Evolutionary conservation across 1,140 invertebrate genomes (phyloP).

Genomic region (Oreohelix idahoensis): DNA sequence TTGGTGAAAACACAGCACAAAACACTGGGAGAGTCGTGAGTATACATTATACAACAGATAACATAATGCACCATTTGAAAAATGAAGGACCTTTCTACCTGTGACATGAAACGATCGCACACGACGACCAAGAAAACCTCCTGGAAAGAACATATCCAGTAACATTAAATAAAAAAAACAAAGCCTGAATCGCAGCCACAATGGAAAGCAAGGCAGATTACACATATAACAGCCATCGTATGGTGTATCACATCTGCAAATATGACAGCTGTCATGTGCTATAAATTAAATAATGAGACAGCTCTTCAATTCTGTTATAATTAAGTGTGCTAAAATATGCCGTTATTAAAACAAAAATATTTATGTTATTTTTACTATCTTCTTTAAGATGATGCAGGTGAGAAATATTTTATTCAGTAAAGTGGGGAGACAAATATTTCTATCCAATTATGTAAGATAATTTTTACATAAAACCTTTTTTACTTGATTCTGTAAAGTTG

Average conservation of each 20-base stretch:
- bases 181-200: neutral
- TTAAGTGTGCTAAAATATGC: too few species aligned
- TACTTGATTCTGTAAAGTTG: too few species aligned
- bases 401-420: too few species aligned
- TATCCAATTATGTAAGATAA: too few species aligned
- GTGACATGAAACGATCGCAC: constrained; percentile 59
- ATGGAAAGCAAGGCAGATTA: neutral
- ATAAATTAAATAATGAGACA: too few species aligned
- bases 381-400: too few species aligned
- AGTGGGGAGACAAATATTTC: too few species aligned
- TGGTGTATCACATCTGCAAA: neutral
- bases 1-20: neutral
- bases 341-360: too few species aligned
- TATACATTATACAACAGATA: constrained; percentile 9
- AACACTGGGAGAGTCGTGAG: neutral
- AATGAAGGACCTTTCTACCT: constrained; percentile 45
- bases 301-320: too few species aligned
- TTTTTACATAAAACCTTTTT: too few species aligned
- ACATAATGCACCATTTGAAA: neutral
- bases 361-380: too few species aligned
- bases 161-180: neutral
- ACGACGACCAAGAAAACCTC: constrained; percentile 43
- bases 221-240: neutral
- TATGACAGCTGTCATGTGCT: too few species aligned
- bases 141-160: constrained; percentile 40